A percentile compares a stretch with the other conserved stretches of the same genome.
Evolutionary conservation across 2,888 invertebrate species (phyloP).

Genomic region (Epinotia ramella): DNA sequence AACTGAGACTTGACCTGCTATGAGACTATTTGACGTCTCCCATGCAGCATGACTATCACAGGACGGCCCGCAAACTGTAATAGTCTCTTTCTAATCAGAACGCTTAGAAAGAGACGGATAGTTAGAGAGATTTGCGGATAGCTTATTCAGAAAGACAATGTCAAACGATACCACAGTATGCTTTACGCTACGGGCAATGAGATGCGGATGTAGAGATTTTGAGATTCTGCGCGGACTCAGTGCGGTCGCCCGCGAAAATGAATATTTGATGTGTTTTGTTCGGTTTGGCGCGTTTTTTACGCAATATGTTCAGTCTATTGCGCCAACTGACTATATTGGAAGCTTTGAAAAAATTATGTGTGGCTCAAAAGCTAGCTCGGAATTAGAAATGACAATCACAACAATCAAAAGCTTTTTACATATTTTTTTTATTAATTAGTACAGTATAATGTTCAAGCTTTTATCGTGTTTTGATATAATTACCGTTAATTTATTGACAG

Average conservation of each 20-base stretch:
- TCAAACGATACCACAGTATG: neutral
- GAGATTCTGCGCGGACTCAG: conserved; percentile 15
- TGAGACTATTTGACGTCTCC: neutral
- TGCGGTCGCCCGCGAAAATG: conserved; percentile 13
- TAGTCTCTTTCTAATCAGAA: too few species aligned
- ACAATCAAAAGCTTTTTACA: too few species aligned
- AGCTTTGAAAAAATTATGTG: neutral
- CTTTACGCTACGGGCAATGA: neutral
- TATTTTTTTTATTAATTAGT: too few species aligned
- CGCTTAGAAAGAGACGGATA: too few species aligned
- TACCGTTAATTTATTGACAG: too few species aligned
- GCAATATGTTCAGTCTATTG: neutral
- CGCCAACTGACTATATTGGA: neutral
- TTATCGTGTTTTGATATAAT: too few species aligned
- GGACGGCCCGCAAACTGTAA: too few species aligned
- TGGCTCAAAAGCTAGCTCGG: neutral
- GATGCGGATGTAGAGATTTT: conserved; percentile 10
- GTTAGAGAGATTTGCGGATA: neutral
- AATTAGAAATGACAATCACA: too few species aligned
- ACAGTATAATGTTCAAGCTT: too few species aligned
- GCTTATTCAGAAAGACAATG: conserved; percentile 6
- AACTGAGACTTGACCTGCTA: neutral
- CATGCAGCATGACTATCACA: neutral
- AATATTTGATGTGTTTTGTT: conserved; percentile 32
- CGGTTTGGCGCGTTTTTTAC: conserved; percentile 16